Evolutionary conservation across 2,797 vertebrate species (phyloP), one percentile per base, ranked within the genome.

Genomic region (Kryptolebias ocellatus): DNA sequence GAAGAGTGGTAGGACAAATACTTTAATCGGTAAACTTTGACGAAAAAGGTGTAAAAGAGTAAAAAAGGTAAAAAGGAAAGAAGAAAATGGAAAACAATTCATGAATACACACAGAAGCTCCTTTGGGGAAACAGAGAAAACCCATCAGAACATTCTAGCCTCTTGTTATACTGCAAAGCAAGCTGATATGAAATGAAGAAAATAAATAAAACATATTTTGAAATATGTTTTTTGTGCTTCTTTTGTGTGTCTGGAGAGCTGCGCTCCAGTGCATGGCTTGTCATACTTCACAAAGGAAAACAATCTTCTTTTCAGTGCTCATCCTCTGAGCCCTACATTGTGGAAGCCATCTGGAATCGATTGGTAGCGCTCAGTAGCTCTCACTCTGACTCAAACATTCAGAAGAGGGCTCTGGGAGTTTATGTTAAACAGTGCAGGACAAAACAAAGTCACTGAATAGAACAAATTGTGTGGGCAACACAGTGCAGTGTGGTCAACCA

Each of bases 251-350:
- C 85, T 89, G 67, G 83, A 89, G 86, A 89, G 89, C 81, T 76
- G 83, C 52, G 87, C 89, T 88, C 81, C 61, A 86, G 85, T 79
- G 86, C 86, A 84, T 81, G 87, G 79, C 90, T 91, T 92, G 89
- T 93, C 90, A 89, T 88, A 88, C 86, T 83, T 81, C 81, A 91
- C 89, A 91, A 91, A 93, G 87, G 89, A 93, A 93, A 94, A 93
- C 92, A 92, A 93, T 94, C 92, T 92, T 92, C 87, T 93, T 92
- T 92, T 92, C 87, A 89, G 80, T 47, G 64, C 76, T 90, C 86
- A 84, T 90, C 84, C 89, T 91, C 84, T 85, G 87, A 92, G 88
- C 81, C 88, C 79, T 72, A 79, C 81, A 84, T 89, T 87, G 89
- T 90, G 83, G 74, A 82, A 88, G 83, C 88, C 90, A 93, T 93